These are phyloP conservation scores for Mastomys natalensis DNA, from an alignment of 2,113 vertebrate genomes.

Conservation along the genomic window DNA sequence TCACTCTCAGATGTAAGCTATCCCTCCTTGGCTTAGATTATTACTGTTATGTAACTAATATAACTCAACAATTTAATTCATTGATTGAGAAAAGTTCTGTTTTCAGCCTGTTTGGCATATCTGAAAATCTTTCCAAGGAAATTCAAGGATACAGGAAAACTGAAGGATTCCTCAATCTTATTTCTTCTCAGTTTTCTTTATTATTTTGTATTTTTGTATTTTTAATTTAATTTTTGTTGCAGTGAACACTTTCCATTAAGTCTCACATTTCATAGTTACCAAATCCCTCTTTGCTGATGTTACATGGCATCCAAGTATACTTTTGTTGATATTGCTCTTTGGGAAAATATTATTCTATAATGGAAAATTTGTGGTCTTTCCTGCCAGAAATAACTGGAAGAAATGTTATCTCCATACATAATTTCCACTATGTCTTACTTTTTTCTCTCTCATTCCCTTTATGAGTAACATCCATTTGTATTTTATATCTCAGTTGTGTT, in stretches of 20 bases:
- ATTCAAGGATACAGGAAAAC: neutral
- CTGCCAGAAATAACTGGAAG: neutral
- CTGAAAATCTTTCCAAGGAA: neutral
- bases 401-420: neutral
- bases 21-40: neutral
- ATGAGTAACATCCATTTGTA: neutral
- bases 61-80: slow-evolving; percentile 47
- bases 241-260: neutral
- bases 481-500: neutral
- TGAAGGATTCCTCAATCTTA: neutral
- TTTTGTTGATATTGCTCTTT: neutral
- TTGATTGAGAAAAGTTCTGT: slow-evolving; percentile 36
- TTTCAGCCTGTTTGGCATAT: slow-evolving; percentile 7
- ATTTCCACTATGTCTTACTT: neutral
- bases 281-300: neutral
- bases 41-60: slow-evolving; percentile 22
- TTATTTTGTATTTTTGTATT: no score
- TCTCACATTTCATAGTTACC: neutral
- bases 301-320: neutral
- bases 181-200: neutral
- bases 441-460: neutral
- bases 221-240: neutral
- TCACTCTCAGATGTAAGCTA: neutral
- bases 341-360: neutral
- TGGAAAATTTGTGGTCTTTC: neutral